Base-by-base conservation (phyloP, 2,888 invertebrate genomes). In the Cephus sareptanus region DNA sequence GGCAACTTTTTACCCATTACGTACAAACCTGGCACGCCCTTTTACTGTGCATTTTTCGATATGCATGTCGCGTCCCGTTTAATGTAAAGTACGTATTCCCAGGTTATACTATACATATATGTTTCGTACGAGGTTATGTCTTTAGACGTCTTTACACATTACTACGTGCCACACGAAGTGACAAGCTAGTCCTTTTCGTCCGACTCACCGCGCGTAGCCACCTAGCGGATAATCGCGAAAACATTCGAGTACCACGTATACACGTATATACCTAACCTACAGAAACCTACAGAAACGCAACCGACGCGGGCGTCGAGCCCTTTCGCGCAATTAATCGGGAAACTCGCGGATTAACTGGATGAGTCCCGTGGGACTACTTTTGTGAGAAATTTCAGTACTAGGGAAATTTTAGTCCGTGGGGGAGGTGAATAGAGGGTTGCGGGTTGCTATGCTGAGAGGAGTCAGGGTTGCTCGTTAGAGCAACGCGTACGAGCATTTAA, bases 1-100 rank as follows among this genome's bases (percentile, higher is more conserved):
- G 35, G 75, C 75, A 77, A 77, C 75, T 70, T 75, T 75, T 75
- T 75, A 70, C 31, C 77, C 77, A 15, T 34, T 56, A 30, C 75
- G 40, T 56, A 23, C 40, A 56, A 23, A 56, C 23, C 40, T 56
- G 40, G 4, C 23, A 23, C 40, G 9, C 23, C 40, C 40, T 56
- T 40, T 56, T 23, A 56, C 40, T 56, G 9, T 9, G 40, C 23
- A 56, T 56, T 56, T 23, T 56, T 23, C 15, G 40, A 56, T 56
- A 56, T 56, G 40, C 40, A 56, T 56, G 23, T 56, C 40, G 23
- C 23, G 9, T 6, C 15, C 40, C 23, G 15, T 23, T 23, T 15
- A 23, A 56, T 23, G 2, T 56, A 6, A 15, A 23, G 23, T 56
- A 56, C 40, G 2, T 56, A 35, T 35, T 35, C 12, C 35, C 35